Evolutionary conservation across 1,140 invertebrate genomes (phyloP).

Genomic region (Galendromus occidentalis): DNA sequence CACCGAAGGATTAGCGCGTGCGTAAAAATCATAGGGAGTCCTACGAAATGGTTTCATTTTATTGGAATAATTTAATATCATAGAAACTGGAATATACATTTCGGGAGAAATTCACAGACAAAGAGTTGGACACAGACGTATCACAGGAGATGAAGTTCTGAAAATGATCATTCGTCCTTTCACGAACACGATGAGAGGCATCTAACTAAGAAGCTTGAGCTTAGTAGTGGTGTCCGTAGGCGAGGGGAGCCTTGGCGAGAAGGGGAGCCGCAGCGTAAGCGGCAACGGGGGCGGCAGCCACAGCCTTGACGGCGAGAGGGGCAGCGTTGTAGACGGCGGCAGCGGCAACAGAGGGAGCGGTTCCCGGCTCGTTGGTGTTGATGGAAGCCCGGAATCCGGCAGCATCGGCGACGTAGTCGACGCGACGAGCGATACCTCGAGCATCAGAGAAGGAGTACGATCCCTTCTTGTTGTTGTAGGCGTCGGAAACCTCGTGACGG

Average conservation of each 20-base stretch:
- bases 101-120: too few species aligned
- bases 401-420: constrained; percentile 18
- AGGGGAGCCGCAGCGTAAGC: background rate
- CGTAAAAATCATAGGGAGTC: too few species aligned
- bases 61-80: too few species aligned
- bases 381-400: constrained; percentile 13
- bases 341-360: background rate
- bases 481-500: background rate
- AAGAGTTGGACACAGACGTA: too few species aligned
- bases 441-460: background rate
- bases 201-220: background rate
- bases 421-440: background rate
- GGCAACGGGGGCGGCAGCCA: background rate
- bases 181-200: background rate
- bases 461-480: constrained; percentile 11
- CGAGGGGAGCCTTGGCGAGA: background rate
- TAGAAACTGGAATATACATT: too few species aligned
- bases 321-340: constrained; percentile 4
- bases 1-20: too few species aligned
- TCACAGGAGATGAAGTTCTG: too few species aligned
- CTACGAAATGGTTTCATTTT: too few species aligned
- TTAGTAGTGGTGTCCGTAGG: background rate
- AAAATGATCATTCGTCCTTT: too few species aligned
- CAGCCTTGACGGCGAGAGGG: background rate
- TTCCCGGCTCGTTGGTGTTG: constrained; percentile 9